These are phyloP conservation scores for Hydrochoerus hydrochaeris DNA, from an alignment of 2,113 vertebrate genomes.

Conservation along the genomic window DNA sequence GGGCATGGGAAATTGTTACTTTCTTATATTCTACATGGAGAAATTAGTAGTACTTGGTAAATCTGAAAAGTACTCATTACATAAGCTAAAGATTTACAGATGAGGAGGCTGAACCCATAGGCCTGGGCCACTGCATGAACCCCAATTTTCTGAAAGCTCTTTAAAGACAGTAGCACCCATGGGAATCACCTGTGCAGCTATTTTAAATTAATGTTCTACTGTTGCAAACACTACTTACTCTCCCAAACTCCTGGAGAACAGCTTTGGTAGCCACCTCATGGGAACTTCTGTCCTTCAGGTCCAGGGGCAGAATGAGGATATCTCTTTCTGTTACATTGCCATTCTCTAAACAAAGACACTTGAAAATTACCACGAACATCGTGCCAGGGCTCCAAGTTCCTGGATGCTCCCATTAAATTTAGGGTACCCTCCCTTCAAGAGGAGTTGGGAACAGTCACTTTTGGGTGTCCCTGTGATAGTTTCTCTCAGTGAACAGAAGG, in stretches of 20 bases:
- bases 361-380: constrained; percentile 28
- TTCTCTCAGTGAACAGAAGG: not conserved
- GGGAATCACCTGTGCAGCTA: not conserved
- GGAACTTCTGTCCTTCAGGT: constrained; percentile 90
- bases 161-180: not conserved
- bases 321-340: constrained; percentile 90
- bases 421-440: not conserved
- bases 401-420: not conserved
- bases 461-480: not conserved
- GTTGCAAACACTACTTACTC: constrained; percentile 85
- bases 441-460: not conserved
- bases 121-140: not conserved
- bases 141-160: not conserved
- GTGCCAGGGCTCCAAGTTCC: not conserved
- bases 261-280: constrained; percentile 90
- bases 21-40: not conserved
- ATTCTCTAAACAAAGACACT: constrained; percentile 86
- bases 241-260: constrained; percentile 93
- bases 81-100: not conserved
- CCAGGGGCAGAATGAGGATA: constrained; percentile 94
- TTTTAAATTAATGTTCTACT: not conserved
- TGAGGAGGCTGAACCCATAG: not conserved
- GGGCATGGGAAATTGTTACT: not conserved
- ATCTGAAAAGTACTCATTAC: not conserved
- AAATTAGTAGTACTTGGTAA: not conserved